Conservation (phyloP, 1,140 invertebrate species). For the Helicoverpa zea region DNA sequence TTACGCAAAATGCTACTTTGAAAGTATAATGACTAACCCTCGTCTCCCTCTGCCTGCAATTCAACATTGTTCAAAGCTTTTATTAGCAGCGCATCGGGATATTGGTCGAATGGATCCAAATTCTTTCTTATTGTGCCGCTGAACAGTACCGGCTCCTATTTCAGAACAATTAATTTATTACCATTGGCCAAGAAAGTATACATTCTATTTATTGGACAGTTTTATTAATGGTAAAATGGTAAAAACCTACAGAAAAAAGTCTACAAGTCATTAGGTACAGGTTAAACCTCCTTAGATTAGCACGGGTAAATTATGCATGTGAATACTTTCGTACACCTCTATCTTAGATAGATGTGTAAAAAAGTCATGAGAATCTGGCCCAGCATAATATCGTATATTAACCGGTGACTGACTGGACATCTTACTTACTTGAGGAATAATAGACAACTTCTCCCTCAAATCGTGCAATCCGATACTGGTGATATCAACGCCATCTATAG, state of each 20-base stretch:
- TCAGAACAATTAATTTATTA: not conserved
- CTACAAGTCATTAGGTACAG: too few species aligned
- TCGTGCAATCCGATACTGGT: constrained; percentile 88
- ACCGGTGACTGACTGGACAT: too few species aligned
- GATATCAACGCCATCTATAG: constrained; percentile 89
- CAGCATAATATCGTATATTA: too few species aligned
- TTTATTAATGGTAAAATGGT: too few species aligned
- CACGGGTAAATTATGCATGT: too few species aligned
- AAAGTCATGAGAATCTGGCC: too few species aligned
- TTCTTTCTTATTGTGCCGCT: constrained; percentile 93
- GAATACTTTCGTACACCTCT: too few species aligned
- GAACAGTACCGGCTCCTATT: constrained; percentile 95
- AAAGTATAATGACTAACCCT: constrained; percentile 20
- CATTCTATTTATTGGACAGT: not conserved
- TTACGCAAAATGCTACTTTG: too few species aligned
- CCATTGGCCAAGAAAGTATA: too few species aligned
- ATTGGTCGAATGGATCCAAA: constrained; percentile 93
- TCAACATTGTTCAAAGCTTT: constrained; percentile 90
- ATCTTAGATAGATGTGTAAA: too few species aligned
- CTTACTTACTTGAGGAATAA: constrained; percentile 93
- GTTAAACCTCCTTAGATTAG: too few species aligned
- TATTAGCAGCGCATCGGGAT: constrained; percentile 92
- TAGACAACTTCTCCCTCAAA: constrained; percentile 90
- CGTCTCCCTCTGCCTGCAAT: constrained; percentile 65
- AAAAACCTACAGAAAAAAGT: too few species aligned